Base-by-base conservation (phyloP, 2,797 vertebrate genomes). In the Micropoecilia bifurca region DNA sequence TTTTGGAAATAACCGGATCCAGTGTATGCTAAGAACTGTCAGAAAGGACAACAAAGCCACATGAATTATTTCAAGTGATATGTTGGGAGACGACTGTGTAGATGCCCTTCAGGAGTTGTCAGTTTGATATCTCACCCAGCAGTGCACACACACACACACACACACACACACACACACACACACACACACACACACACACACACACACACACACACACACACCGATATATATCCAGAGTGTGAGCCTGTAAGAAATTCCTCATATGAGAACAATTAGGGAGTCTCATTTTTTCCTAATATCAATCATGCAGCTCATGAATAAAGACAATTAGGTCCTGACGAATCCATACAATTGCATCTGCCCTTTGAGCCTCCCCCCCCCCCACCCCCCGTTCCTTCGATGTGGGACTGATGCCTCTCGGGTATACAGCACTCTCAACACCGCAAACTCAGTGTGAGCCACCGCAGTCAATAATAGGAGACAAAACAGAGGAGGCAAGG, bases 291-390 rank as follows among this genome's bases (percentile, higher is more conserved):
- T 77, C 75, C 92, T 94, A 92, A 95, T 95, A 95, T 96, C 94
- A 95, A 95, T 95, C 95, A 95, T 89, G 85, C 89, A 86, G 89
- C 91, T 95, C 93, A 95, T 95, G 94, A 95, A 95, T 94, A 95
- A 94, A 95, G 93, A 95, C 92, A 95, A 95, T 95, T 93, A 94
- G 90, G 87, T 92, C 87, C 89, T 91, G 87, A 82, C 85, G 28
- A 95, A 91, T 93, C 91, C 89, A 91, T 93, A 92, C 91, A 92
- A 91, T 93, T 90, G 93, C 87, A 87, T 86, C 86, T 93, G 93
- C 87, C 92, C 94, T 93, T 90, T 94, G 90, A 85, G 90, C 88
- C 72, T 79, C 88, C 39, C 4, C 84, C 79, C 85, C 73, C 50
- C 4, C 87, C 83, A 77, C 83, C 73, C 50, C 4, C 36, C 53